Evolutionary conservation across 2,113 vertebrate genomes (phyloP), one percentile per base, ranked within the genome.

Genomic region (Colistium nudipinnis): DNA sequence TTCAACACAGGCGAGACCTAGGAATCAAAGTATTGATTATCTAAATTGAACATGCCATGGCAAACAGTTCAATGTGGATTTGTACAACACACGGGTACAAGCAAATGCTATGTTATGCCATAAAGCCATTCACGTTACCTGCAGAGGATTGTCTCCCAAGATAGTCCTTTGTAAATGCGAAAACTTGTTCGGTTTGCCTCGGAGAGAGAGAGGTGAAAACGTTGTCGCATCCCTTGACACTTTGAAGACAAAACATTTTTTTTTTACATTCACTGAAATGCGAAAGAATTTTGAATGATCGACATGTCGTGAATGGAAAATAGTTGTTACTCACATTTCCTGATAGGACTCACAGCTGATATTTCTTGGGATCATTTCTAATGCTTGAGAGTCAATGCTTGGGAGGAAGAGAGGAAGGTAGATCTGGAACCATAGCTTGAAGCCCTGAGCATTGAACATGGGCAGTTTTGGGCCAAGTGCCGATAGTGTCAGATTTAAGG

Each of bases 401-500:
- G 82, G 70, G 7, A 84, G 74, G 16, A 84, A 71, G 7, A 77
- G 33, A 11, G 35, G 61, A 0, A 84, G 70, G 22, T 84, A 81
- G 20, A 56, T 36, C 38, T 84, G 82, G 66, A 84, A 84, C 82
- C 82, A 84, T 25, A 68, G 24, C 30, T 60, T 75, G 28, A 81
- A 36, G 36, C 38, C 66, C 2, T 69, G 38, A 14, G 56, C 20
- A 41, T 41, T 12, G 1, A 84, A 4, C 11, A 6, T 48, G 1
- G 57, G 3, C 1, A 84, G 57, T 33, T 68, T 30, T 17, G 66
- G 78, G 12, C 19, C 30, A 28, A 84, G 53, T 10, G 57, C 43
- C 2, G 12, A 48, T 10, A 81, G 17, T 41, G 82, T 85, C 22
- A 81, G 14, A 47, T 85, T 85, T 6, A 81, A 49, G 31, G 78